These are phyloP conservation scores for Arenaria interpres DNA, from an alignment of 2,113 vertebrate species.

Conservation along the genomic window DNA sequence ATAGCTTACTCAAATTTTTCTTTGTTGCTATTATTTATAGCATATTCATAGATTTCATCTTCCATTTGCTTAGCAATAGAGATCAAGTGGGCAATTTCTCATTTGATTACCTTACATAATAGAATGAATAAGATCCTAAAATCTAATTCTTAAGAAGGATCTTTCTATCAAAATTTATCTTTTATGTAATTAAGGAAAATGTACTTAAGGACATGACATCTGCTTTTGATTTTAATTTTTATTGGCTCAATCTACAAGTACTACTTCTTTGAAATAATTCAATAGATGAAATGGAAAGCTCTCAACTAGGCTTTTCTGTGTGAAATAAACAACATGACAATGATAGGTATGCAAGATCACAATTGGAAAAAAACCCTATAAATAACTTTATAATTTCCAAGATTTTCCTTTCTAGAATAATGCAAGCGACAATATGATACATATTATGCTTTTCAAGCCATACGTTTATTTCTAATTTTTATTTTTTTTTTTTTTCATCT, in stretches of 20 bases:
- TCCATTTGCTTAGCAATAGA: conserved; percentile 16
- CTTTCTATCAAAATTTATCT: not conserved
- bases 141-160: not conserved
- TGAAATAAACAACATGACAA: conserved; percentile 36
- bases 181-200: not conserved
- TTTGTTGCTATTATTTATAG: conserved; percentile 38
- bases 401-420: conserved; percentile 2
- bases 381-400: not conserved
- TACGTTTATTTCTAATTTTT: not conserved
- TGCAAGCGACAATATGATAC: conserved; percentile 16
- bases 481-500: not conserved
- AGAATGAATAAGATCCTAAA: not conserved
- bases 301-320: conserved; percentile 8
- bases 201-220: not conserved
- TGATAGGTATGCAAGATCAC: not conserved
- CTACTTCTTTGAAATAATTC: not conserved
- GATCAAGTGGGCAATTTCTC: conserved; percentile 5
- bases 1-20: not conserved
- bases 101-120: not conserved
- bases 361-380: not conserved
- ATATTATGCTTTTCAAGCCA: not conserved
- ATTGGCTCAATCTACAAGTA: not conserved
- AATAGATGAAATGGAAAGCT: not conserved
- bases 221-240: conserved; percentile 11
- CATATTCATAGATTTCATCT: conserved; percentile 6